Base-by-base conservation (phyloP, 2,888 invertebrate genomes). In the Stictocephala bisonia region DNA sequence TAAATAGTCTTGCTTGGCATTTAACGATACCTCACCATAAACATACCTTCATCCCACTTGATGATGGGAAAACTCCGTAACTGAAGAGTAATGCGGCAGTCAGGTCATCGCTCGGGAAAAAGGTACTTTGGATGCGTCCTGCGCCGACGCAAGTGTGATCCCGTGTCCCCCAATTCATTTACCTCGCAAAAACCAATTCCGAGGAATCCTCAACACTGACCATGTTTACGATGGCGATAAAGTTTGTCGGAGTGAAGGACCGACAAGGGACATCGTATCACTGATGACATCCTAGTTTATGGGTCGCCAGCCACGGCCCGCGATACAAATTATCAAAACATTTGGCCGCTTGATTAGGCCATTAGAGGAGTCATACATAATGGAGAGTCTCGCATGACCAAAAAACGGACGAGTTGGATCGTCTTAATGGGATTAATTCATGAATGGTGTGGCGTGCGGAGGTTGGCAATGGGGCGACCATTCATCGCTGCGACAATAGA, bases 351-450 rank as follows among this genome's bases (percentile, higher is more conserved):
- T 40, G 60, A 60, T 60, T 60, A 60, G 60, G 60, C 60, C 60
- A 60, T 60, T 60, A 60, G 60, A 35, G 60, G 40, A 40, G 60
- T 60, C 60, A 60, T 60, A 60, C 60, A 60, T 60, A 35, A 60
- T 60, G 18, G 56, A 56, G 31, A 18, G 6, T 53, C 31, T n/a
- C n/a, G n/a, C n/a, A n/a, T 31, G 56, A 27, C 35, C 11, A 22
- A 60, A 60, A 60, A 35, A n/a, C 6, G 35, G 35, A 13, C 15
- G 29, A 31, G n/a, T 53, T 9, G 27, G 20, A 22, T 22, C 35
- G 60, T 29, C 56, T 15, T 27, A 35, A 18, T 18, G 60, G 13
- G 60, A 60, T 56, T 56, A 60, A 60, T 60, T 60, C 60, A 60
- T 60, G 60, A 60, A 60, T 60, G 60, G 40, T 9, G 56, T 18